phyloP scores from a whole-genome alignment of 1,140 invertebrate species.

The Papilio xuthus region DNA sequence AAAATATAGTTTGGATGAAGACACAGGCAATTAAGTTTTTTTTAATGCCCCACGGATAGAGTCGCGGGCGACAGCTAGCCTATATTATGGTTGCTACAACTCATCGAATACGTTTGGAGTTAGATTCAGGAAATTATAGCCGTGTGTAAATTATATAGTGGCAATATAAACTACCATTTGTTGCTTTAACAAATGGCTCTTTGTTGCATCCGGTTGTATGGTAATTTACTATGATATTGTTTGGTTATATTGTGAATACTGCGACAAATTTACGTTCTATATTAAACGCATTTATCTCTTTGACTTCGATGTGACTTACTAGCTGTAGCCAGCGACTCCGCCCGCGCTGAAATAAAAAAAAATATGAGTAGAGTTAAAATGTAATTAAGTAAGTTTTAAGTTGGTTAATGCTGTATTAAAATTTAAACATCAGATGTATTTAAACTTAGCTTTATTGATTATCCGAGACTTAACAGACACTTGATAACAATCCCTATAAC shows the following conservation, averaged over 20 bases:
- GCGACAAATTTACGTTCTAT: conserved; percentile 16
- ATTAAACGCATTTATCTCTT: conserved; percentile 19
- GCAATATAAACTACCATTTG: conserved; percentile 34
- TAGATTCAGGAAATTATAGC: conserved; percentile 30
- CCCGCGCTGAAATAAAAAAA: too few species aligned
- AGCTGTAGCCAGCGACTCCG: too few species aligned
- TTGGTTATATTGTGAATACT: background rate
- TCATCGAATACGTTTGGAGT: background rate
- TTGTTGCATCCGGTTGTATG: conserved; percentile 37
- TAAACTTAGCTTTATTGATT: too few species aligned
- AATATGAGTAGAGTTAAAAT: too few species aligned
- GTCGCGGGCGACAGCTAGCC: too few species aligned
- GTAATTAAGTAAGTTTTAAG: too few species aligned
- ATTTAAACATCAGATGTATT: too few species aligned
- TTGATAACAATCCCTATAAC: background rate
- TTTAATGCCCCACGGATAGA: too few species aligned
- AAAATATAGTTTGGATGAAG: too few species aligned
- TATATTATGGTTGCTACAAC: background rate
- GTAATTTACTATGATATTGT: conserved; percentile 27
- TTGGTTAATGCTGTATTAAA: too few species aligned
- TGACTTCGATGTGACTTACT: background rate
- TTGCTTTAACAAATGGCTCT: conserved; percentile 35
- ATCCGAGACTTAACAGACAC: too few species aligned
- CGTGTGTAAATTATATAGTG: conserved; percentile 27
- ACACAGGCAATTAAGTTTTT: too few species aligned